Conservation (phyloP, 30 jellyfish, hydroid and myxozoan species). For the Chrysaora quinquecirrha region DNA sequence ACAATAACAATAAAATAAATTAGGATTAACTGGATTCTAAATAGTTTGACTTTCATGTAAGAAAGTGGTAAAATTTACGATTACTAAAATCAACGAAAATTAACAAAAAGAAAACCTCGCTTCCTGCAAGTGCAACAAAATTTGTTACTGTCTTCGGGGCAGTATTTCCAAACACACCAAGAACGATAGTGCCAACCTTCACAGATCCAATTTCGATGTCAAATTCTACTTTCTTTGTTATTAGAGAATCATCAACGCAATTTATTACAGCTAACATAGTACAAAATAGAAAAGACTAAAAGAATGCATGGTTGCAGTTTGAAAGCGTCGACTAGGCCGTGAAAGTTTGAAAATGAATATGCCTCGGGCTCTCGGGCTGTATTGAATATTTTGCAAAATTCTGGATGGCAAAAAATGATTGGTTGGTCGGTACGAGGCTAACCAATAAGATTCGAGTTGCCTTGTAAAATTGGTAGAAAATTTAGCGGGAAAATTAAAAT, state of each 20-base stretch:
- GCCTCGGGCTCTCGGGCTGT: not conserved
- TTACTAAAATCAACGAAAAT: too few relatives aligned
- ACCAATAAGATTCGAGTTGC: constrained; percentile 13
- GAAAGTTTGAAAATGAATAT: not conserved
- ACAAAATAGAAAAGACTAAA: not conserved
- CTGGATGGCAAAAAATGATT: constrained; percentile 11
- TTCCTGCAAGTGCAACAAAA: constrained; percentile 66
- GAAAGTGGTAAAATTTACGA: too few relatives aligned
- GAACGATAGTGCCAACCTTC: constrained; percentile 52
- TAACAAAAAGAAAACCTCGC: constrained; percentile 33
- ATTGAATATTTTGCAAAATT: too few relatives aligned
- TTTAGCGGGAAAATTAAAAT: constrained; percentile 46
- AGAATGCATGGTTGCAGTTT: constrained; percentile 18
- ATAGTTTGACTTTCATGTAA: too few relatives aligned
- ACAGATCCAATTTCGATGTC: constrained; percentile 53
- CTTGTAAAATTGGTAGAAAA: not conserved
- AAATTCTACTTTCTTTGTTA: constrained; percentile 57
- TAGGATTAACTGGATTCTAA: too few relatives aligned
- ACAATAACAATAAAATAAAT: too few relatives aligned
- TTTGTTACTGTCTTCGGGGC: constrained; percentile 88
- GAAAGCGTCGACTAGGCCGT: not conserved
- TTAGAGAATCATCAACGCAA: constrained; percentile 45
- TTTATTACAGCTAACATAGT: constrained; percentile 3
- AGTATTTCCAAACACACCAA: constrained; percentile 75
- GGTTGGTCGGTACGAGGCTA: not conserved